phyloP scores from a whole-genome alignment of 2,797 vertebrate species.

The Myotis myotis region DNA sequence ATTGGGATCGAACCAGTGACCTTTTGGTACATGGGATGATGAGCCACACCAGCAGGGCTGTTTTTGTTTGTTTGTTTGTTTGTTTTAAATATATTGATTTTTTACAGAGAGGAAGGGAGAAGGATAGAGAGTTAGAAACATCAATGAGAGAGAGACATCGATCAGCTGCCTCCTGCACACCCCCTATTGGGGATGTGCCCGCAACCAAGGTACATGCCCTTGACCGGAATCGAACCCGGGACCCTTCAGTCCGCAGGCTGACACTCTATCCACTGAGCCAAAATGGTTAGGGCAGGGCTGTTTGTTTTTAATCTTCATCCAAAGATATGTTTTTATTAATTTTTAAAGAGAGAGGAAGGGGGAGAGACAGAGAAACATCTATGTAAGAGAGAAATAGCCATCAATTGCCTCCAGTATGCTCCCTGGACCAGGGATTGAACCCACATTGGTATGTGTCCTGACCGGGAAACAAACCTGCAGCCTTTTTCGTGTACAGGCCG shows the following conservation, averaged over 20 bases:
- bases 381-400: neutral
- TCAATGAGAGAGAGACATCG: no score
- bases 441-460: neutral
- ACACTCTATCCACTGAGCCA: no score
- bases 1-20: neutral
- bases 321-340: neutral
- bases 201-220: no score
- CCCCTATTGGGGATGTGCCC: no score
- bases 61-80: neutral
- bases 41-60: neutral
- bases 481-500: neutral
- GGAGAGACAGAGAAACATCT: neutral
- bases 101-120: no score
- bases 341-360: neutral
- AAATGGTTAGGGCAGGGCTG: no score
- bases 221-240: no score
- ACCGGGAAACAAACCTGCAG: neutral
- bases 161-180: no score
- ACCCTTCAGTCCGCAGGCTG: no score
- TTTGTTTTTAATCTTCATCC: neutral
- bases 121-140: no score
- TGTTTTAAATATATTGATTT: no score
- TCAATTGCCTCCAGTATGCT: neutral
- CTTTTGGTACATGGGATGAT: neutral
- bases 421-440: neutral